A percentile compares a stretch with the other conserved stretches of the same genome.
phyloP scores from a whole-genome alignment of 1,140 invertebrate genomes.

The Bombyx mori region DNA sequence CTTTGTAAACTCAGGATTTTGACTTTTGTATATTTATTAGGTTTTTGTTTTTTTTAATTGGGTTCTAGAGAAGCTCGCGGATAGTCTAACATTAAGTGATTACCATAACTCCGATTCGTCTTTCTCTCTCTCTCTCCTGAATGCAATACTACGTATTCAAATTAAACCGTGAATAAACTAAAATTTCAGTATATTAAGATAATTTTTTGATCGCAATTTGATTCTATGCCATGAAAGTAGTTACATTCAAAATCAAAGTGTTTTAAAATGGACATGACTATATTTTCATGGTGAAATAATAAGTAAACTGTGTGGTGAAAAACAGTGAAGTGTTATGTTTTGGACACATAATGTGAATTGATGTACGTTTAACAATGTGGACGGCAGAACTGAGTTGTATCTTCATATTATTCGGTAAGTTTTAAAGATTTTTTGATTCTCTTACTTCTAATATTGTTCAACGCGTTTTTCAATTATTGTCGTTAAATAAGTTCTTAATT shows the following conservation, averaged over 20 bases:
- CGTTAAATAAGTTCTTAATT: background rate
- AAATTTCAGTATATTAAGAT: too few species aligned
- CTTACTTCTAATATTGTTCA: background rate
- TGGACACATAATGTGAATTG: constrained; percentile 50
- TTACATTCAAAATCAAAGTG: background rate
- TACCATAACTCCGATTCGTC: too few species aligned
- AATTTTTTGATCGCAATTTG: too few species aligned
- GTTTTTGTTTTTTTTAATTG: too few species aligned
- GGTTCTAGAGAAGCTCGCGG: too few species aligned
- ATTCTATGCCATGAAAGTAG: background rate
- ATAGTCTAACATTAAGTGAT: too few species aligned
- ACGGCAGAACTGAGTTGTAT: constrained; percentile 56
- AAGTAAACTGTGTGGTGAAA: constrained; percentile 14
- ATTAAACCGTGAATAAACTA: too few species aligned
- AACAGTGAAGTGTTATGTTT: constrained; percentile 26
- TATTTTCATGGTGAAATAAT: constrained; percentile 2
- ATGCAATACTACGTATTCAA: too few species aligned
- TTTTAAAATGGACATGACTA: constrained; percentile 1
- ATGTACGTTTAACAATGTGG: constrained; percentile 42
- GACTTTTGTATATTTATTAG: too few species aligned
- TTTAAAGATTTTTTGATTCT: background rate
- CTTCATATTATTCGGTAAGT: constrained; percentile 64
- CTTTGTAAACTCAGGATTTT: too few species aligned
- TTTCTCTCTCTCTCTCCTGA: too few species aligned
- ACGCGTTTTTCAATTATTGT: too few species aligned